Evolutionary conservation across 2,888 invertebrate species (phyloP).

Genomic region (Eutolmus rufibarbis): DNA sequence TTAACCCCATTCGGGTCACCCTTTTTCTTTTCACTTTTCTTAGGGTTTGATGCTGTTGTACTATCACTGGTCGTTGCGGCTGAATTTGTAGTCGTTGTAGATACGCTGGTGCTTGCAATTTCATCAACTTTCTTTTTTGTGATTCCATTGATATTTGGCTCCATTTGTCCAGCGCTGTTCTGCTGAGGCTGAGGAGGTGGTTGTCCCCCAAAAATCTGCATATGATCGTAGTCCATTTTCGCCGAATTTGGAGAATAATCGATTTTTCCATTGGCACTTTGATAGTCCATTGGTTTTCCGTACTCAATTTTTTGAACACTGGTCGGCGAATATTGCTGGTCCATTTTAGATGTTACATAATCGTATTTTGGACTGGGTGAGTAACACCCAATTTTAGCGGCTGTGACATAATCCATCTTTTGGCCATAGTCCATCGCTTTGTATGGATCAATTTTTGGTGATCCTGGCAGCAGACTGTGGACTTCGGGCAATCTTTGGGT

Average conservation of each 20-base stretch:
- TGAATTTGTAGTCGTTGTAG: constrained; percentile 47
- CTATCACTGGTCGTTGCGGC: constrained; percentile 60
- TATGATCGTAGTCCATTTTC: constrained; percentile 57
- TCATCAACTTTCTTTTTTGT: constrained; percentile 44
- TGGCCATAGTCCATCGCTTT: constrained; percentile 56
- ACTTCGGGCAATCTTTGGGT: constrained; percentile 61
- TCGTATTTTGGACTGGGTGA: constrained; percentile 62
- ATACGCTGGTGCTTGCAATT: constrained; percentile 9
- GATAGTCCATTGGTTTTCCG: constrained; percentile 44
- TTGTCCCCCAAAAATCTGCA: constrained; percentile 54
- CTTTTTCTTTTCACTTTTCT: constrained; percentile 82
- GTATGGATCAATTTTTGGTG: constrained; percentile 59
- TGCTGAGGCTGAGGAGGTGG: constrained; percentile 53
- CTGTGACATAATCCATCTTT: constrained; percentile 58
- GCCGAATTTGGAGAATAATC: constrained; percentile 46
- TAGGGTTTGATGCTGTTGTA: constrained; percentile 66
- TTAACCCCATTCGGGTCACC: constrained; percentile 86
- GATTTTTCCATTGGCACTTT: constrained; percentile 46
- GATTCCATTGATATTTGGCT: constrained; percentile 43
- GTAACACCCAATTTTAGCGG: constrained; percentile 60
- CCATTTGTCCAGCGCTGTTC: constrained; percentile 49
- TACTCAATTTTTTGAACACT: constrained; percentile 46
- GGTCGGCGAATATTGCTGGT: constrained; percentile 50
- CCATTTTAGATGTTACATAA: constrained; percentile 57
- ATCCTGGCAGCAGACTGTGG: constrained; percentile 59